Evolutionary conservation across 2,888 invertebrate species (phyloP).

Genomic region (Polydrusus pterygomalis): DNA sequence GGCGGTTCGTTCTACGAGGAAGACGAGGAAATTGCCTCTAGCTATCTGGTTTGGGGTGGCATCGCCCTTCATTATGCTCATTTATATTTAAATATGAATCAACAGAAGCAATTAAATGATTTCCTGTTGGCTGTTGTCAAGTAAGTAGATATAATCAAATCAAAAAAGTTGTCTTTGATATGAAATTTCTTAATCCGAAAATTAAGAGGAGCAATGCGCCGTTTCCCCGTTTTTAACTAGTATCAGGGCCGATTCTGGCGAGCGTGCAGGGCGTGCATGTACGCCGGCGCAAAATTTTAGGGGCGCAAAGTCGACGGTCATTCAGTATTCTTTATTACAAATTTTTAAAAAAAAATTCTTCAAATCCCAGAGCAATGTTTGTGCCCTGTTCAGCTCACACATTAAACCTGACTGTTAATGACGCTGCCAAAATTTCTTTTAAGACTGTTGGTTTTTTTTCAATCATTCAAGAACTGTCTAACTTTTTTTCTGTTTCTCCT

Average conservation of each 20-base stretch:
- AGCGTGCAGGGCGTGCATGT: too few relatives aligned
- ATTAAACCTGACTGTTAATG: constrained; percentile 48
- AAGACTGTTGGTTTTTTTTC: constrained; percentile 42
- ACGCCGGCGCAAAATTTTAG: too few relatives aligned
- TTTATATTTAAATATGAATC: constrained; percentile 80
- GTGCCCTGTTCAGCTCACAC: constrained; percentile 50
- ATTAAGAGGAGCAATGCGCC: too few relatives aligned
- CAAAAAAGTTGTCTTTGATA: too few relatives aligned
- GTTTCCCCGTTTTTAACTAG: too few relatives aligned
- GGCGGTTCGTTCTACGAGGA: constrained; percentile 76
- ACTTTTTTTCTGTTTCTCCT: constrained; percentile 41
- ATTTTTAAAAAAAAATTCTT: too few relatives aligned
- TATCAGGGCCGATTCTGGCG: too few relatives aligned
- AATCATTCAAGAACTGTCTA: constrained; percentile 44
- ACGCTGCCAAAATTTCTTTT: constrained; percentile 43
- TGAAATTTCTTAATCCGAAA: too few relatives aligned
- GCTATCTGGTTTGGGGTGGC: constrained; percentile 82
- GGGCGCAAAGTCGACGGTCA: too few relatives aligned
- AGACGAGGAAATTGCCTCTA: constrained; percentile 81
- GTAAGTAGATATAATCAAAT: too few relatives aligned
- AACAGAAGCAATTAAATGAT: constrained; percentile 83
- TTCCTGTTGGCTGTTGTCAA: constrained; percentile 87
- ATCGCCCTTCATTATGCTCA: constrained; percentile 82
- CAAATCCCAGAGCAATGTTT: constrained; percentile 45
- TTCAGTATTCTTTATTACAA: too few relatives aligned